Evolutionary conservation across 2,113 vertebrate species (phyloP), one percentile per base, ranked within the genome.

Genomic region (Tetrao urogallus): DNA sequence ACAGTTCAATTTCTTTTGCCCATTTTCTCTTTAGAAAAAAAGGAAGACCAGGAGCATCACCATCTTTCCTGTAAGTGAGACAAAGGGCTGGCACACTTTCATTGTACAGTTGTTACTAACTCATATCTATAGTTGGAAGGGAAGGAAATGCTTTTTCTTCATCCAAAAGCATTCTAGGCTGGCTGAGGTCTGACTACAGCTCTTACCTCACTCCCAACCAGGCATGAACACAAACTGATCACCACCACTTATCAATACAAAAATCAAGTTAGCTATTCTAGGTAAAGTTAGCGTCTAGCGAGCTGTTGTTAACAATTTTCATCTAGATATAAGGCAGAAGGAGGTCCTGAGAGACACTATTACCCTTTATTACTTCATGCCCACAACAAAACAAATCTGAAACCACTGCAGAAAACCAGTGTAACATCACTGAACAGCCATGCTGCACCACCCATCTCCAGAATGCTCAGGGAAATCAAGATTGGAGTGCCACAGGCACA

Each of bases 401-500:
- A 58, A 45, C 40, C 28, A 75, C 15, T 14, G 18, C 18, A 82
- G 45, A 63, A 66, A 66, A 38, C 10, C 45, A 32, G 25, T 48
- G 84, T 52, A 73, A 65, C 2, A 1, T 32, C 43, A 32, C 2
- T 1, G 61, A 34, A 22, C 10, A 8, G 65, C 88, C 57, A 25
- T 80, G 61, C 36, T 48, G 50, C 8, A 11, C 22, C 43, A 50
- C 3, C 15, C 1, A 0, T 16, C 34, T 32, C 50, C 66, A 40
- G 3, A 45, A 6, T 3, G 40, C 1, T 0, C 16, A 27, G 11
- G 32, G 63, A 69, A 17, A 16, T 43, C 42, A 43, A 43, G 42
- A 1, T 27, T 11, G 6, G 38, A 32, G 63, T 22, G 11, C 36
- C 32, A 32, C 45, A 66, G 24, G 17, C 57, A 11, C 0, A 0